Conservation (phyloP, 2,113 vertebrate genomes). For the Bos taurus region ARS-UCD2.0 NC_037332.1:93758501-93759000, state of each 20-base stretch:
- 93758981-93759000: neutral
- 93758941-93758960: neutral
- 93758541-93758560: neutral
- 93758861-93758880: neutral
- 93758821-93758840: neutral
- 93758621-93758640: neutral
- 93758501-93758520: neutral
- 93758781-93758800: neutral
- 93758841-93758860: conserved; percentile 4
- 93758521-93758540: neutral
- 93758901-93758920: neutral
- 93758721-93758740: conserved; percentile 1
- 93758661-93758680: neutral
- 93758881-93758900: neutral
- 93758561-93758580: neutral
- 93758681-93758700: neutral
- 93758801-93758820: neutral
- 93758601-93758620: neutral
- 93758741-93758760: neutral
- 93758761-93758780: neutral
- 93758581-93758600: neutral
- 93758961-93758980: neutral
- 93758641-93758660: neutral
- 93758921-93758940: neutral
- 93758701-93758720: neutral